Percentiles rank a stretch among this genome's conserved stretches.
Evolutionary conservation across 1,140 invertebrate species (phyloP).

Genomic region (Vanessa tameamea): DNA sequence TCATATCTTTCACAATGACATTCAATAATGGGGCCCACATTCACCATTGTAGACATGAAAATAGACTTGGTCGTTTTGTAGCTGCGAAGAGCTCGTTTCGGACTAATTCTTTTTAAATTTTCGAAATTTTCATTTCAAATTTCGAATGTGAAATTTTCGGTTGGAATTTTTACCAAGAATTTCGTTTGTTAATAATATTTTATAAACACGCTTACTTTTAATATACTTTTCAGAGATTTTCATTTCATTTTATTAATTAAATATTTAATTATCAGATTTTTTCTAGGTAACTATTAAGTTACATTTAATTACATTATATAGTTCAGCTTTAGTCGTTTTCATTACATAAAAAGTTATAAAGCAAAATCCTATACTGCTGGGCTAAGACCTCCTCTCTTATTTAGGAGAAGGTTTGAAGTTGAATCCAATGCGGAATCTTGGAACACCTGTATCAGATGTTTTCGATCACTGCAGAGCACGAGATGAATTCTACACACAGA

Average conservation of each 20-base stretch:
- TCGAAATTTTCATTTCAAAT: not conserved
- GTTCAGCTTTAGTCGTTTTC: too few relatives aligned
- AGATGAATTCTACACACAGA: too few relatives aligned
- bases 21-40: conserved; percentile 6
- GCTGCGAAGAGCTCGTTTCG: not conserved
- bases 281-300: too few relatives aligned
- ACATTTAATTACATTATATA: too few relatives aligned
- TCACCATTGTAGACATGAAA: conserved; percentile 8
- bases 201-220: not conserved
- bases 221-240: not conserved
- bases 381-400: too few relatives aligned
- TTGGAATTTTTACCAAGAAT: not conserved
- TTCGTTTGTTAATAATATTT: not conserved
- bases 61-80: not conserved
- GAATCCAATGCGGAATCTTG: too few relatives aligned
- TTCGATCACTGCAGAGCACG: too few relatives aligned
- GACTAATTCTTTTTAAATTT: conserved; percentile 7
- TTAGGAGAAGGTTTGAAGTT: too few relatives aligned
- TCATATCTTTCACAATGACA: not conserved
- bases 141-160: not conserved
- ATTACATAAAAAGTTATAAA: too few relatives aligned
- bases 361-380: too few relatives aligned
- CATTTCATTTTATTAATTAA: not conserved
- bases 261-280: too few relatives aligned
- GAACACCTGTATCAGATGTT: too few relatives aligned